A percentile compares a stretch with the other conserved stretches of the same genome.
Conservation (phyloP, 2,113 vertebrate genomes). For the Zeus faber region DNA sequence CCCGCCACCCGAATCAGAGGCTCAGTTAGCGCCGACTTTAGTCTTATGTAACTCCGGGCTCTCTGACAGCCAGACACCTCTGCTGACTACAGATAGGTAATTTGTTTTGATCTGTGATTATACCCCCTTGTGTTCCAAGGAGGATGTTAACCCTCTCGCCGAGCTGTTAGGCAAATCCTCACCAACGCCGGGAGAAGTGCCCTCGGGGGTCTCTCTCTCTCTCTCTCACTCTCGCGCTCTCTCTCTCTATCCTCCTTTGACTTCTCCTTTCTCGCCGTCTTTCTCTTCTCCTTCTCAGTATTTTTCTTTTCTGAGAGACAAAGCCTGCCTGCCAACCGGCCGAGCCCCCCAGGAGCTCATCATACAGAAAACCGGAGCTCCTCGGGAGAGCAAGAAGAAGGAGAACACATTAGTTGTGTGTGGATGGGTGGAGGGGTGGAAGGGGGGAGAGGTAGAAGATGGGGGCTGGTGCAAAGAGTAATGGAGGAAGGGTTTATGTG, state of each 20-base stretch:
- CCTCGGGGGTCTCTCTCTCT: constrained; percentile 68
- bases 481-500: constrained; percentile 32
- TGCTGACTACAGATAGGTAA: constrained; percentile 76
- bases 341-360: constrained; percentile 76
- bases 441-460: neutral
- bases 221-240: constrained; percentile 61
- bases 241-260: constrained; percentile 59
- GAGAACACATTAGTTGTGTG: neutral
- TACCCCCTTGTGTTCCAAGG: constrained; percentile 70
- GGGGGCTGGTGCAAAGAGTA: neutral
- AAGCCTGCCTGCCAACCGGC: constrained; percentile 75
- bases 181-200: constrained; percentile 70
- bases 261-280: constrained; percentile 51
- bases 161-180: constrained; percentile 79
- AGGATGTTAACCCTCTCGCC: constrained; percentile 79
- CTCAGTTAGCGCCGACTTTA: constrained; percentile 69
- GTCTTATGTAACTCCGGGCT: constrained; percentile 75
- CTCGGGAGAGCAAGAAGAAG: constrained; percentile 47
- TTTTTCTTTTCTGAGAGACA: constrained; percentile 65
- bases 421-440: constrained; percentile 6
- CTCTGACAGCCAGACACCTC: constrained; percentile 71
- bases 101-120: constrained; percentile 82
- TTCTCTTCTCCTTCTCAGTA: constrained; percentile 32
- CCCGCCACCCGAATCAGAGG: constrained; percentile 61
- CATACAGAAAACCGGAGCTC: constrained; percentile 66